Evolutionary conservation across 1,140 invertebrate genomes (phyloP), one percentile per base, ranked within the genome.

Genomic region (Papilio dardanus): DNA sequence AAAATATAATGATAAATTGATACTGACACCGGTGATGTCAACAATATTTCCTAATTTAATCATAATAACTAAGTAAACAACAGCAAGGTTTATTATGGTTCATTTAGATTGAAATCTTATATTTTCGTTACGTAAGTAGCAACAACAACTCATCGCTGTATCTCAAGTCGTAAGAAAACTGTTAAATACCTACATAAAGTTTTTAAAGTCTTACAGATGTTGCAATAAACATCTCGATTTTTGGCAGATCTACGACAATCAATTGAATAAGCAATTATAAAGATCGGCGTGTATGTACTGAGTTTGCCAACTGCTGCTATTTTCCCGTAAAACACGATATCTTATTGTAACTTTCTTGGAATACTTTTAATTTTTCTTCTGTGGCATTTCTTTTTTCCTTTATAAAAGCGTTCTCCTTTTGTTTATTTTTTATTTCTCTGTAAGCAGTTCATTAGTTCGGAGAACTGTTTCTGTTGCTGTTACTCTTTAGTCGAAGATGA

Each of bases 161-260:
- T 54, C 50, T 54, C 7, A 54, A 21, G 2, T 14, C 7, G 46
- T 54, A 19, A 21, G 46, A 10, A 54, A 54, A 8, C 10, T 14
- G 46, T 19, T 54, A 21, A 54, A n/a, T n/a, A n/a, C n/a, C n/a
- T 54, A 2, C 21, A 12, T 24, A 28, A 54, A 54, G 21, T 54
- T 24, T 54, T 54, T 3, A 24, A 24, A 24, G 19, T 21, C 50
- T 24, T 21, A 54, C 50, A 54, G 50, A 54, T 54, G 50, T 14
- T 24, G 7, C 24, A 54, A 54, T 54, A 54, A 54, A 54, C 19
- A 54, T 54, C 19, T 54, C 50, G 50, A 54, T 8, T 54, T 54
- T 54, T 54, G 50, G 50, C 50, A 54, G 50, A 54, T 54, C 50
- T 28, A 54, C 50, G 24, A 54, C 21, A 54, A 54, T 54, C 50